Base-by-base conservation (phyloP, 1,140 invertebrate species). In the Aleiodes sp. region DNA sequence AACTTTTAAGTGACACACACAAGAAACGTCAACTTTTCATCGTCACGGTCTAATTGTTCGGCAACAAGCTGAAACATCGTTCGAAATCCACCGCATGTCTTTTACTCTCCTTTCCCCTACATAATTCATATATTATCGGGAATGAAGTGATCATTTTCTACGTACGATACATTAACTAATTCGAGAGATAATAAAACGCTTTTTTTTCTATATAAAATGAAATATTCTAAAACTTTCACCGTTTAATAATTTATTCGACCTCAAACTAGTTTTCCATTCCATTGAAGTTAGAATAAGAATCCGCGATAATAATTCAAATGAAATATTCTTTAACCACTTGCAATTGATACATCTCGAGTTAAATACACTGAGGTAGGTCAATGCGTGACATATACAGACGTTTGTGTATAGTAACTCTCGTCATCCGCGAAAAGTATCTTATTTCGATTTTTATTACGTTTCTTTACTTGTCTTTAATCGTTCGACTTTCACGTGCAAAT, bases 201-300 rank as follows among this genome's bases (percentile, higher is more conserved):
- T n/a, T n/a, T n/a, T n/a, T n/a, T n/a, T n/a, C n/a, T n/a, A n/a
- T n/a, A n/a, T n/a, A 52, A 7, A 16, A 52, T 19, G 46, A 59
- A 59, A 59, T 29, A 31, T 29, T 59, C 10, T 12, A 14, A 14
- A 59, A 59, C 80, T 81, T 81, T 81, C 80, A 79, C 80, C 80
- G 74, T 76, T 80, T 76, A 79, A 28, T n/a, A 28, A 59, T 59
- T 59, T n/a, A 59, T 39, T 31, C 62, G 57, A 33, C 24, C 59
- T 62, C 56, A 66, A 70, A 73, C 46, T 67, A 56, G 62, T 63
- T 73, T 64, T 66, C 72, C 69, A 68, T 52, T 75, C 66, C 37
- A n/a, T 16, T 2, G 16, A 61, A 35, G 12, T 64, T 21, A 16
- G 28, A 8, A 21, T 28, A 39, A 33, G 16, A 57, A 43, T n/a